Base-by-base conservation (phyloP, 2,888 invertebrate genomes). In the Thera britannica region DNA sequence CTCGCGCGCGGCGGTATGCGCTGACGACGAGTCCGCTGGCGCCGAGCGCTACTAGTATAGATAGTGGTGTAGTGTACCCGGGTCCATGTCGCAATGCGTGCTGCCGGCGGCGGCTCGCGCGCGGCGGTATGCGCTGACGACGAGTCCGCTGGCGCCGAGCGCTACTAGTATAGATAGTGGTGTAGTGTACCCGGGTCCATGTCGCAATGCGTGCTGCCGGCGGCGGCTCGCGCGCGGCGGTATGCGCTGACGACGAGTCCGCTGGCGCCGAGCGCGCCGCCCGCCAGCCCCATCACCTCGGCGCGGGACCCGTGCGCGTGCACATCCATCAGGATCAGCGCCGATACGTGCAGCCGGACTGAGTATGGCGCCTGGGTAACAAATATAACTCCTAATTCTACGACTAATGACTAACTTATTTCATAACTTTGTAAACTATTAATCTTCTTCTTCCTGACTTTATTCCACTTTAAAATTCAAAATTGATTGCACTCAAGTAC, bases 11-110 rank as follows among this genome's bases (percentile, higher is more conserved):
- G 23, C 23, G 23, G 23, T 23, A 23, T 23, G 23, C 23, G 23
- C 23, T 23, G 23, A 23, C 23, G 23, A 23, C 23, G 23, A 23
- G 23, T 23, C 23, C 23, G 23, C 23, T 23, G 23, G 23, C 23
- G 23, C 23, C 23, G 23, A 23, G 23, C 23, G 23, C 23, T 23
- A 23, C 23, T 23, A 23, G 23, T 23, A 23, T 23, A 23, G 23
- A 23, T 23, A 23, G 23, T 23, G 23, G 23, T 23, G 23, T 23
- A 23, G 23, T 23, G 34, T 52, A 65, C 59, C 65, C 1, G 97
- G 96, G 78, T 96, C 96, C 96, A 97, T 97, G 76, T 97, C 97
- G 83, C 97, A 97, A 88, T 96, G 96, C 64, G 96, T 95, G 63
- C 95, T 95, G 63, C 95, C 95, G 38, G 94, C 94, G 34, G 95